phyloP scores from a whole-genome alignment of 2,888 invertebrate species.

The Leptarthrus brevirostris region DNA sequence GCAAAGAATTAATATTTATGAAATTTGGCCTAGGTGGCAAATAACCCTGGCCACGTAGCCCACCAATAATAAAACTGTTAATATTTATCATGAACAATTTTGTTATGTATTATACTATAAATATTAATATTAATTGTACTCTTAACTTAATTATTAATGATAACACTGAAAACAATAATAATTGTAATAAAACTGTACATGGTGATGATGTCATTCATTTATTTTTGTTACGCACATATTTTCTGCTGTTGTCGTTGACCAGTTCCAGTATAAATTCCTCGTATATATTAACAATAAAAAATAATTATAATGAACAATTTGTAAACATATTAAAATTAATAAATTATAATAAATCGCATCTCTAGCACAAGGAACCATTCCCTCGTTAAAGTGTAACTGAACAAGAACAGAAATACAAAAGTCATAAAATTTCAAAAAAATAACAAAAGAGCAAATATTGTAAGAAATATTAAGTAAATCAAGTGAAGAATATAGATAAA shows the following conservation, averaged over 20 bases:
- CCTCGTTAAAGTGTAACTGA: constrained; percentile 51
- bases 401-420: constrained; percentile 25
- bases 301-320: constrained; percentile 33
- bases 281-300: constrained; percentile 47
- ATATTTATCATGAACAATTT: constrained; percentile 48
- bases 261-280: constrained; percentile 61
- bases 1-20: constrained; percentile 94
- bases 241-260: constrained; percentile 68
- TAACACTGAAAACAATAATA: constrained; percentile 54
- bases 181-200: constrained; percentile 54
- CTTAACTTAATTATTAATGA: constrained; percentile 52
- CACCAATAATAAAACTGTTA: constrained; percentile 56
- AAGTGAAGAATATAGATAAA: constrained; percentile 15
- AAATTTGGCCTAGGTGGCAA: constrained; percentile 89
- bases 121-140: constrained; percentile 61
- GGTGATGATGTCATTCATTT: constrained; percentile 55
- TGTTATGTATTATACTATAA: constrained; percentile 54
- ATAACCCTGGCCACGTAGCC: constrained; percentile 70
- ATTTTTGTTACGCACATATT: constrained; percentile 66
- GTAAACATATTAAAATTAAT: constrained; percentile 42
- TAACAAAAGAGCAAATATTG: constrained; percentile 4
- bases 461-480: constrained; percentile 25
- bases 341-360: constrained; percentile 52
- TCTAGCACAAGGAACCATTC: constrained; percentile 56
- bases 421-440: constrained; percentile 3